Evolutionary conservation across 2,113 vertebrate genomes (phyloP).

Genomic region (Pedionomus torquatus): DNA sequence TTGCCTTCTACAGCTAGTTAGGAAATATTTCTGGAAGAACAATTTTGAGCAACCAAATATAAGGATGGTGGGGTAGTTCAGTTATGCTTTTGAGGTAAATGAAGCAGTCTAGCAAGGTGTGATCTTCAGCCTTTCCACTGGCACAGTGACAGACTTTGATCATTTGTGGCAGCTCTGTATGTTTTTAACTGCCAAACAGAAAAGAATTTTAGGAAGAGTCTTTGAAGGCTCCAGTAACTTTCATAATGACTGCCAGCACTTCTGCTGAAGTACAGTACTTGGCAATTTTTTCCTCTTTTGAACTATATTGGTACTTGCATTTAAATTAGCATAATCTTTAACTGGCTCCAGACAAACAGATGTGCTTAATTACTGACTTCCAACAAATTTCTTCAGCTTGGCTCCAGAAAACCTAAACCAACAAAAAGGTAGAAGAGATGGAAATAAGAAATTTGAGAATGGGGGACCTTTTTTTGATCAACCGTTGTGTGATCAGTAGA

Average conservation of each 20-base stretch:
- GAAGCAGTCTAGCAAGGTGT: background rate
- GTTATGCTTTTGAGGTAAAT: background rate
- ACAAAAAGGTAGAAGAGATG: background rate
- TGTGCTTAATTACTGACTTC: background rate
- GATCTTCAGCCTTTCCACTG: background rate
- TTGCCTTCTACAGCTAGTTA: background rate
- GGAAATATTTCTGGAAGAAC: background rate
- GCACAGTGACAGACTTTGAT: background rate
- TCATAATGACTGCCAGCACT: background rate
- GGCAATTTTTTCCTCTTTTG: background rate
- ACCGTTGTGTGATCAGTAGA: background rate
- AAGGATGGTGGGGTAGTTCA: background rate
- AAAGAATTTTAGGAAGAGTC: background rate
- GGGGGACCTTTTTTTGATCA: background rate
- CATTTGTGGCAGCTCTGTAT: background rate
- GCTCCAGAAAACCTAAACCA: background rate
- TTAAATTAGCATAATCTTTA: background rate
- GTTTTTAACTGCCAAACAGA: background rate
- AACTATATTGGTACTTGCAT: background rate
- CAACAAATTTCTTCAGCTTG: background rate
- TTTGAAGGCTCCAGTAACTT: background rate
- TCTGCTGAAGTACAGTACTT: background rate
- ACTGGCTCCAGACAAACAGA: background rate
- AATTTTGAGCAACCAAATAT: background rate
- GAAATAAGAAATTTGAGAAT: background rate